Conservation (phyloP, 2,113 vertebrate species). For the Ctenomys sociabilis region DNA sequence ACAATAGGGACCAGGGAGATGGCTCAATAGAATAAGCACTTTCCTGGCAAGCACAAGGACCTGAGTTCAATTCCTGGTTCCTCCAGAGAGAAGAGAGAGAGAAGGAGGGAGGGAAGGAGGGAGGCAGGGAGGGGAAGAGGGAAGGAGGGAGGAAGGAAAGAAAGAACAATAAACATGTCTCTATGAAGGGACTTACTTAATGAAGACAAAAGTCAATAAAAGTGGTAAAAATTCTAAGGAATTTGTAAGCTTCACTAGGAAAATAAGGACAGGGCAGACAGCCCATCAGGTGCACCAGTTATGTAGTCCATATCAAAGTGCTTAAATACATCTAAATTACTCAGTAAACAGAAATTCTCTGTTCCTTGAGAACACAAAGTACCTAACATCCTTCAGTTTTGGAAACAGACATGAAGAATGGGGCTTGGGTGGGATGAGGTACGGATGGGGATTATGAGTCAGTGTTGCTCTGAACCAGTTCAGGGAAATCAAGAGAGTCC, state of each 20-base stretch:
- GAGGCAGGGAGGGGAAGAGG: no score
- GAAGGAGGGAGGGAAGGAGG: no score
- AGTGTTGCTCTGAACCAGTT: not conserved
- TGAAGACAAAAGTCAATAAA: not conserved
- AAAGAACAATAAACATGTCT: not conserved
- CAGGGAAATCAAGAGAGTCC: not conserved
- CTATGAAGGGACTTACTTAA: not conserved
- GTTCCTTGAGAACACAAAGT: not conserved
- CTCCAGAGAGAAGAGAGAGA: no score
- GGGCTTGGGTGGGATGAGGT: not conserved
- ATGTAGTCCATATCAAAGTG: not conserved
- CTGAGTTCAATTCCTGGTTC: no score
- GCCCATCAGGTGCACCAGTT: not conserved
- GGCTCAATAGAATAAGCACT: no score
- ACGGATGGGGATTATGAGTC: not conserved
- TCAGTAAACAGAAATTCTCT: not conserved
- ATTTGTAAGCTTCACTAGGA: not conserved
- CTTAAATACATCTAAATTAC: not conserved
- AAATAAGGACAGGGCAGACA: not conserved
- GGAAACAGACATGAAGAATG: not conserved
- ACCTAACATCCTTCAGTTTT: not conserved
- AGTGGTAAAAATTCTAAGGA: not conserved
- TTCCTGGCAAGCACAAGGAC: no score
- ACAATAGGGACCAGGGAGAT: no score
- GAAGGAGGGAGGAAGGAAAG: no score